Percentiles rank a stretch among this genome's conserved stretches.
Conservation (phyloP, 2,113 vertebrate species). For the Lipophrys pholis region DNA sequence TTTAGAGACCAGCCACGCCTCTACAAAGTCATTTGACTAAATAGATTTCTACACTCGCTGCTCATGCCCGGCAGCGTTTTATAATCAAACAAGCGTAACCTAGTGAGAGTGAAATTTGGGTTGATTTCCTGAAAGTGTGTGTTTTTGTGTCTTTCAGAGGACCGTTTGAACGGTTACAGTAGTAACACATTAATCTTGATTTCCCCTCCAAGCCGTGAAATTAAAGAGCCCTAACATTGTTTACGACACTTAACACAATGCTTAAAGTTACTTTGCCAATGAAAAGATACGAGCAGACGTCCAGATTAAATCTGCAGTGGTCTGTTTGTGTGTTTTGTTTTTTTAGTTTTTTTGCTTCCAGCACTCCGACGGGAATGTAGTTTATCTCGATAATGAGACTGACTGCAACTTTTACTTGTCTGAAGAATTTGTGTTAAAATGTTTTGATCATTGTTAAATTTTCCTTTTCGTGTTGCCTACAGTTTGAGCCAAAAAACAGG, state of each 20-base stretch:
- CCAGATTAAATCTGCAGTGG: constrained; percentile 61
- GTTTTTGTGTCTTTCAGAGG: constrained; percentile 8
- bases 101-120: constrained; percentile 16
- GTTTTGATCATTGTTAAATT: constrained; percentile 51
- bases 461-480: constrained; percentile 25
- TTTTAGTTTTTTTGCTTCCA: constrained; percentile 15
- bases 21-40: constrained; percentile 47
- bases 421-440: constrained; percentile 43
- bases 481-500: constrained; percentile 31
- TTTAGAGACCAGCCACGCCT: constrained; percentile 44
- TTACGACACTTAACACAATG: constrained; percentile 51
- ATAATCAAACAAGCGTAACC: constrained; percentile 57
- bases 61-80: constrained; percentile 35
- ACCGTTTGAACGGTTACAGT: constrained; percentile 42
- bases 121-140: constrained; percentile 28
- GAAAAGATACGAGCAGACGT: constrained; percentile 49
- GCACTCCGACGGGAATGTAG: constrained; percentile 33
- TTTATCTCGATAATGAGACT: constrained; percentile 48
- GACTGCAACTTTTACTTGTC: constrained; percentile 39
- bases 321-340: background rate
- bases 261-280: constrained; percentile 49
- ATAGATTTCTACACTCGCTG: constrained; percentile 20
- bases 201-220: constrained; percentile 50
- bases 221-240: constrained; percentile 59
- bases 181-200: constrained; percentile 50